A percentile compares a stretch with the other conserved stretches of the same genome.
These are phyloP conservation scores for Geophilus truncorum DNA, from an alignment of 2,888 invertebrate genomes.

Conservation along the genomic window DNA sequence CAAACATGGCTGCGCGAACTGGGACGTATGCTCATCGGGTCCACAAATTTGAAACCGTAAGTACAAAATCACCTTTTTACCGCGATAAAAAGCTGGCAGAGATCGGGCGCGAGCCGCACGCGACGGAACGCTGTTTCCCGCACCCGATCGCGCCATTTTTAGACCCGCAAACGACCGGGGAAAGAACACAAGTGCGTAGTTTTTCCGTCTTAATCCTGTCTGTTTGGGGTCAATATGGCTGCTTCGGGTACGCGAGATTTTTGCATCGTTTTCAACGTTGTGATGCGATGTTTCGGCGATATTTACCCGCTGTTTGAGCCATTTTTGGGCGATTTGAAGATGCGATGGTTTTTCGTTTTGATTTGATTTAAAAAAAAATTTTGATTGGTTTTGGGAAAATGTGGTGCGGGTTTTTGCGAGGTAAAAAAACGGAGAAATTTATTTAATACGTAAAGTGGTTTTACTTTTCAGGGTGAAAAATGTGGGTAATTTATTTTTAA, in stretches of 20 bases:
- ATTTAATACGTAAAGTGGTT: no score
- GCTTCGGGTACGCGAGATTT: not conserved
- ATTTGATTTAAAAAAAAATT: no score
- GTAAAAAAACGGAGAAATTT: no score
- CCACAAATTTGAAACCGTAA: not conserved
- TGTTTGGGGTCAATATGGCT: conserved; percentile 4
- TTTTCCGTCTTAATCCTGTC: conserved; percentile 1
- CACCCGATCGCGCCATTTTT: not conserved
- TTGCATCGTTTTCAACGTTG: not conserved
- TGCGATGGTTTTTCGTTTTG: no score
- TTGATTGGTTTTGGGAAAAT: no score
- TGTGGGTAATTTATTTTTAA: not conserved
- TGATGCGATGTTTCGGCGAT: no score
- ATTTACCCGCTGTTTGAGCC: no score
- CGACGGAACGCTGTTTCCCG: not conserved
- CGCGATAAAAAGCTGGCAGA: not conserved
- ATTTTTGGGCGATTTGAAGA: no score
- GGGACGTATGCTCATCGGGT: not conserved
- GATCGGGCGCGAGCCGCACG: not conserved
- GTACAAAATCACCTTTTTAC: not conserved
- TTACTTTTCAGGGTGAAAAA: not conserved
- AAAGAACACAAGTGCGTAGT: not conserved
- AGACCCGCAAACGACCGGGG: not conserved
- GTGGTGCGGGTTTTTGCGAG: no score
- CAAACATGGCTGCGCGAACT: conserved; percentile 4